Base-by-base conservation (phyloP, 2,797 vertebrate genomes). In the Rhodeus uyekii region DNA sequence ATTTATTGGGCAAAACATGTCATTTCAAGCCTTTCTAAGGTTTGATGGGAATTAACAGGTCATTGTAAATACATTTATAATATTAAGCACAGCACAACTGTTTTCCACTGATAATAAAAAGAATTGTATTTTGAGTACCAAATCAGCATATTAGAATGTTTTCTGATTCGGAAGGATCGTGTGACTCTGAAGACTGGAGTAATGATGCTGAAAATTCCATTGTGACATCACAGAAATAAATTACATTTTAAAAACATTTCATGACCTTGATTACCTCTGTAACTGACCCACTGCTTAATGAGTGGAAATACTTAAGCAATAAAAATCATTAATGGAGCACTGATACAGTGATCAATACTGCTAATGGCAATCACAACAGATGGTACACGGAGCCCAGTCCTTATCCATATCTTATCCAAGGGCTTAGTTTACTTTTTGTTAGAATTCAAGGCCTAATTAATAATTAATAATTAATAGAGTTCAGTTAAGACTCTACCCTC, bases 301-400 rank as follows among this genome's bases (percentile, higher is more conserved):
- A 44, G 29, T 72, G 22, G 68, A 80, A 72, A 61, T 38, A 72
- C 68, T 71, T 48, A 27, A 71, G 65, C 65, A 71, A 80, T 46
- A 61, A 60, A 69, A 80, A 58, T 61, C 39, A 72, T 63, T 72
- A 63, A 61, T 60, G 78, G 34, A 64, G 58, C 68, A 73, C 44
- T 72, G 29, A 80, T 80, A 48, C 78, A 72, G 29, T 6, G 16
- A 81, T 73, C 42, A 50, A 81, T 73, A 81, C 42, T 64, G 58
- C 55, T 81, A 63, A 38, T 61, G 68, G 65, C 53, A 72, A 71
- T 71, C 78, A 60, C 38, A 76, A 63, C 10, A 76, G 18, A 5
- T 27, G 7, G 18, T n/a, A 55, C n/a, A 63, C 39, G 34, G n/a
- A 22, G 53, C 36, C 48, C 19, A 24, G 60, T 36, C 18, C 67